Base-by-base conservation (phyloP, 2,888 invertebrate species). In the Protodeltote pygarga region DNA sequence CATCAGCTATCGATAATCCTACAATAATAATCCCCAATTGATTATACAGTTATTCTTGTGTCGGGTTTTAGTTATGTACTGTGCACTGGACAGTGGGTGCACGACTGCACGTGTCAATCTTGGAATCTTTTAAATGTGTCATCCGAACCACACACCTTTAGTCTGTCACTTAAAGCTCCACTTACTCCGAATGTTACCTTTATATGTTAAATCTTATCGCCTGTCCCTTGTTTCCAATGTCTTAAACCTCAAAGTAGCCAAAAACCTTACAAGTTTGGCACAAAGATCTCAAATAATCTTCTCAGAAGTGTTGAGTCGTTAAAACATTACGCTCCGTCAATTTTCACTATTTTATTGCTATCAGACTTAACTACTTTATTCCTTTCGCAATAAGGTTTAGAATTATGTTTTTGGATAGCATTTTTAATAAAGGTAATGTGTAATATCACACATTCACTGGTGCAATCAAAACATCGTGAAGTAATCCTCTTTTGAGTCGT, bases 391-490 rank as follows among this genome's bases (percentile, higher is more conserved):
- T 72, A 79, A 41, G 62, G 69, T 62, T 51, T 28, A 63, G 40
- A 65, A 59, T 69, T 14, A 2, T 10, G 10, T 19, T 29, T 45
- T 20, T 3, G 2, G 3, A 2, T 0, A 27, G 11, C 5, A n/a
- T 15, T 17, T 8, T 11, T 25, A n/a, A 31, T 37, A 29, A 1
- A 48, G 39, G 41, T 51, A 48, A 48, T 44, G 59, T 62, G 45
- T 70, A 55, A 72, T 73, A 73, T 70, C 52, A 59, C 57, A 60
- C 65, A 62, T 68, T 54, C 74, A 70, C 76, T 77, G 74, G 51
- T 78, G 80, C 75, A 83, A 87, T 86, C 84, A 89, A 88, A 85
- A 87, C 81, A 88, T 83, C 80, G 83, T 81, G 77, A 81, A 79
- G 63, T 87, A 85, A 87, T 85, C 77, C 85, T 66, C 68, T 78